Conservation (phyloP, 2,113 vertebrate species). For the Corythornis madagascariensis region DNA sequence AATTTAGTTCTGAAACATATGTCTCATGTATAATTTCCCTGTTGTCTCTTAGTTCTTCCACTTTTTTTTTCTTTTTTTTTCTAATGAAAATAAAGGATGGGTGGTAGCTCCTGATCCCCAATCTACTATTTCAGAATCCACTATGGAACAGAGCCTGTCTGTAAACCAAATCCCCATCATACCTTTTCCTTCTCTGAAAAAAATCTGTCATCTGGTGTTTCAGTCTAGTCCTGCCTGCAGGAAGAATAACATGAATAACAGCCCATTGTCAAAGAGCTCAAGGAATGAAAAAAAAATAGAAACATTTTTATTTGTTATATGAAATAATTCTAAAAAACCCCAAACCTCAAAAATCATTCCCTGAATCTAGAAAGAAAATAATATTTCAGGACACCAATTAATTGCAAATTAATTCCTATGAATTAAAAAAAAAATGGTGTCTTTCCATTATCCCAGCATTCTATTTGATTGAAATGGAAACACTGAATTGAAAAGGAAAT, state of each 20-base stretch:
- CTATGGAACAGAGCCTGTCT: background rate
- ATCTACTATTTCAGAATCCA: slow-evolving; percentile 23
- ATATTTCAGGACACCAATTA: background rate
- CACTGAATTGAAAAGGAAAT: background rate
- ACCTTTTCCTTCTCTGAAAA: background rate
- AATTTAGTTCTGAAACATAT: slow-evolving; percentile 47
- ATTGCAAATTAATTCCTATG: background rate
- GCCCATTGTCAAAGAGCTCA: background rate
- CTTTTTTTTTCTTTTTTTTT: background rate
- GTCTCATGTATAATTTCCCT: slow-evolving; percentile 25
- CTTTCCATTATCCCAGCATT: background rate
- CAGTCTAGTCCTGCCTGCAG: background rate
- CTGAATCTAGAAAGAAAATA: background rate
- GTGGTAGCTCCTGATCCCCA: background rate
- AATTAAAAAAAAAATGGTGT: background rate
- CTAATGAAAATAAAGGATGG: background rate
- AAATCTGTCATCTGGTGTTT: background rate
- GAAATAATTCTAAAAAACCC: background rate
- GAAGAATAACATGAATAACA: background rate
- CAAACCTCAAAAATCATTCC: accelerated
- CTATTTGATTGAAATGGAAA: background rate
- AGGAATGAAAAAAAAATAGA: background rate
- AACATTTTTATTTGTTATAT: background rate
- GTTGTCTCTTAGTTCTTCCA: background rate
- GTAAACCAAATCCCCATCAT: background rate